A percentile compares a stretch with the other conserved stretches of the same genome.
These are phyloP conservation scores for Gallinago solitaria DNA, from an alignment of 2,797 vertebrate species.

Conservation along the genomic window DNA sequence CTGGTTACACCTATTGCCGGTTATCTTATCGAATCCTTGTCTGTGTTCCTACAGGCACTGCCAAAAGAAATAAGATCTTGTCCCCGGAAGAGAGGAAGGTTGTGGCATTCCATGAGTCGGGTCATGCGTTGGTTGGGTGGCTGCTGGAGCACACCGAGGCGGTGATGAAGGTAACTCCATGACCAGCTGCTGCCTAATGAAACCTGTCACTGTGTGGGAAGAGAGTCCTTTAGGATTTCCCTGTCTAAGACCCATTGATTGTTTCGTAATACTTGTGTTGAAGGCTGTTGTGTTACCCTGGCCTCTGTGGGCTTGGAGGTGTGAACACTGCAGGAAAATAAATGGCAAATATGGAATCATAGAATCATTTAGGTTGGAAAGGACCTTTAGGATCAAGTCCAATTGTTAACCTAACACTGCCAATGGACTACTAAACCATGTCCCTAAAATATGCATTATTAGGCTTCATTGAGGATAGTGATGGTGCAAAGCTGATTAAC, in stretches of 20 bases:
- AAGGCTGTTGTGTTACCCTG: background rate
- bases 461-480: background rate
- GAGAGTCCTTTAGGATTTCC: background rate
- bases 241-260: rapidly evolving
- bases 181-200: background rate
- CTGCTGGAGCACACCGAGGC: constrained; percentile 96
- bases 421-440: background rate
- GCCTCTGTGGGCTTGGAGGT: background rate
- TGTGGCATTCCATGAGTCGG: constrained; percentile 94
- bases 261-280: background rate
- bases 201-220: background rate
- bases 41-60: constrained; percentile 82
- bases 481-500: constrained; percentile 3
- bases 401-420: background rate
- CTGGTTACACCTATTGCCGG: background rate
- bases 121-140: constrained; percentile 94
- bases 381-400: background rate
- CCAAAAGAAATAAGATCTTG: constrained; percentile 93
- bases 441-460: background rate
- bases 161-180: constrained; percentile 87
- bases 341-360: background rate
- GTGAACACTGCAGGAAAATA: background rate
- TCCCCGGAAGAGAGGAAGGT: constrained; percentile 93
- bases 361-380: background rate
- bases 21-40: rapidly evolving